Percentiles rank a stretch among this genome's conserved stretches.
phyloP scores from a whole-genome alignment of 1,140 invertebrate species.

The Cyrtorhinus lividipennis region DNA sequence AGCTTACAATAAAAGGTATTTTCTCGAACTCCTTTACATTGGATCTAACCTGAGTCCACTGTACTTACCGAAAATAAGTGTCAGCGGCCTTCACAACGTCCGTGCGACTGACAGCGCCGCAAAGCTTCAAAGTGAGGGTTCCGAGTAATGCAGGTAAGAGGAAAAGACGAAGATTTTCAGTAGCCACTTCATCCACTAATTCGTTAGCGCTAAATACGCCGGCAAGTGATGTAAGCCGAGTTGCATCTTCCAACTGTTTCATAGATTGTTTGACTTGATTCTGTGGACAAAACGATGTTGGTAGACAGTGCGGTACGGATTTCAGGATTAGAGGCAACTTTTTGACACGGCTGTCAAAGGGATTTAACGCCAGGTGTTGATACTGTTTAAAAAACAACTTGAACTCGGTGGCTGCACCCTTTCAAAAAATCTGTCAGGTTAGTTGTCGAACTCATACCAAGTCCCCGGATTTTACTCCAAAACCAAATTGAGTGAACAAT shows the following conservation, averaged over 20 bases:
- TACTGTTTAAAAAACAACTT: conserved; percentile 7
- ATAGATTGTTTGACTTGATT: conserved; percentile 51
- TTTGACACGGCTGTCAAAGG: background rate
- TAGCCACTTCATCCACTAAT: conserved; percentile 68
- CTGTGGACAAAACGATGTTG: conserved; percentile 35
- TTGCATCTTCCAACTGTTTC: conserved; percentile 57
- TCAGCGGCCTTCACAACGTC: conserved; percentile 57
- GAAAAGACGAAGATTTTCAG: conserved; percentile 70
- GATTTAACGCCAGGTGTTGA: background rate
- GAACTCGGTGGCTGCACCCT: too few species aligned
- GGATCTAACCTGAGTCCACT: too few species aligned
- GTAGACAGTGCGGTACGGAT: conserved; percentile 19
- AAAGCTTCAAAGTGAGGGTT: conserved; percentile 53
- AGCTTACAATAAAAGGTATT: too few species aligned
- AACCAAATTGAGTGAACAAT: background rate
- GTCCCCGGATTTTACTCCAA: too few species aligned
- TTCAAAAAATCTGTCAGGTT: too few species aligned
- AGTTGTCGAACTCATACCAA: too few species aligned
- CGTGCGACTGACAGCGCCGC: conserved; percentile 35
- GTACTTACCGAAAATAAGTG: conserved; percentile 48
- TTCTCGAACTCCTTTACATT: too few species aligned
- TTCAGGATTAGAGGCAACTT: background rate
- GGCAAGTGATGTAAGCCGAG: conserved; percentile 56
- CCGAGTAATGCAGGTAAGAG: conserved; percentile 71
- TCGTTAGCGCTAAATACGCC: conserved; percentile 82